Conservation (phyloP, 2,797 vertebrate genomes). For the Clangula hyemalis region DNA sequence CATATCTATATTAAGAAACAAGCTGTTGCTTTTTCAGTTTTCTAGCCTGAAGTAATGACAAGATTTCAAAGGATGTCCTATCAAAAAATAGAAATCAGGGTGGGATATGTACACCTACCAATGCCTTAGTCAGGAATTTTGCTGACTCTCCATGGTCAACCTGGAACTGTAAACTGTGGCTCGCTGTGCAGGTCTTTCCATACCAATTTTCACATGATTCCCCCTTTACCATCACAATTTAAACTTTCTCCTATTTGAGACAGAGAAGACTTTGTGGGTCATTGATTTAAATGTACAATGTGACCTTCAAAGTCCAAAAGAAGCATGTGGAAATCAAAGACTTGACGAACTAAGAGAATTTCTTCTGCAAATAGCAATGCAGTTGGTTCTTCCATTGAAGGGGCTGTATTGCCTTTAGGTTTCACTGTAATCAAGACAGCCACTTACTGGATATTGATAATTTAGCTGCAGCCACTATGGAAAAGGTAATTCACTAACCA, state of each 20-base stretch:
- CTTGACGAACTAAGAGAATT: constrained; percentile 24
- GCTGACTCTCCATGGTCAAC: neutral
- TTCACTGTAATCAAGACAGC: constrained; percentile 24
- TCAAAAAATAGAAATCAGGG: neutral
- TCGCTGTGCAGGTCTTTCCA: neutral
- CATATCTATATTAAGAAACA: neutral
- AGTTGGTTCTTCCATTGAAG: constrained; percentile 6
- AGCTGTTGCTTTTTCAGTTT: neutral
- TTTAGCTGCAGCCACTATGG: neutral
- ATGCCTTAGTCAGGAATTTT: neutral
- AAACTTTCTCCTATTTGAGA: neutral
- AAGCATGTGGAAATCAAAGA: constrained; percentile 44
- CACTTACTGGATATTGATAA: constrained; percentile 32
- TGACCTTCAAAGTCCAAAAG: constrained; percentile 16
- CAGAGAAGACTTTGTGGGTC: neutral
- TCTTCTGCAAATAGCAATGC: constrained; percentile 8
- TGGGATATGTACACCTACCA: fast-evolving
- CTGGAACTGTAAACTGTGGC: neutral
- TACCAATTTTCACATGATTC: neutral
- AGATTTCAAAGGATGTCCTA: neutral
- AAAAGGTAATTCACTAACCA: constrained; percentile 15
- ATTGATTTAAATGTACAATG: neutral
- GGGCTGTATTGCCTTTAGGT: constrained; percentile 33
- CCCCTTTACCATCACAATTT: neutral
- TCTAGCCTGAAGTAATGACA: neutral